Evolutionary conservation across 2,797 vertebrate species (phyloP).

Genomic region (Centropyge bicolor): DNA sequence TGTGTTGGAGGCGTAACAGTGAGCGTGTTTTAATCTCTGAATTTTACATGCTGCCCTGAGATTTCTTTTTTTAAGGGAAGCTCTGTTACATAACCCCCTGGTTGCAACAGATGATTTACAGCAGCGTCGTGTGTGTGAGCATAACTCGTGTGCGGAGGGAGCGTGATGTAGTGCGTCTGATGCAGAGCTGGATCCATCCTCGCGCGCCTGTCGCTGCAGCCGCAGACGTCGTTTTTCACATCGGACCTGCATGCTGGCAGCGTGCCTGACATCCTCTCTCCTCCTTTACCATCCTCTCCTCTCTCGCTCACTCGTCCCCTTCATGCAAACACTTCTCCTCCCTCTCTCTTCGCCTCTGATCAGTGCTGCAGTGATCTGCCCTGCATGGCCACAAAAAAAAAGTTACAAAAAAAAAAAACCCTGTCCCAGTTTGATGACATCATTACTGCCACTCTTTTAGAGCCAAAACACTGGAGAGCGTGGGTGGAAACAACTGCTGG

Average conservation of each 20-base stretch:
- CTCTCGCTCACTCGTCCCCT: slow-evolving; percentile 29
- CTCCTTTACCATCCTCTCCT: slow-evolving; percentile 31
- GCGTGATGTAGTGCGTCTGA: slow-evolving; percentile 42
- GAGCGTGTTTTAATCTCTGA: slow-evolving; percentile 30
- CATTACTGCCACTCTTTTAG: slow-evolving; percentile 43
- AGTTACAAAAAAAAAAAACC: neutral
- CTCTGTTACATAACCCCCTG: slow-evolving; percentile 45
- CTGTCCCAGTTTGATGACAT: slow-evolving; percentile 57
- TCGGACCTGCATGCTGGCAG: slow-evolving; percentile 75
- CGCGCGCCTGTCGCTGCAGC: slow-evolving; percentile 43
- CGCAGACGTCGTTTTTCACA: slow-evolving; percentile 73
- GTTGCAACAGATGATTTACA: slow-evolving; percentile 60
- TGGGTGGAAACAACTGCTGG: slow-evolving; percentile 40
- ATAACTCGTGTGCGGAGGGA: slow-evolving; percentile 27
- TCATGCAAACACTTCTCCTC: slow-evolving; percentile 33
- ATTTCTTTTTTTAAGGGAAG: slow-evolving; percentile 28
- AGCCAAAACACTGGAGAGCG: slow-evolving; percentile 32
- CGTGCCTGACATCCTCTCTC: slow-evolving; percentile 57
- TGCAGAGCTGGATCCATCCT: slow-evolving; percentile 52
- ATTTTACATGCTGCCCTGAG: slow-evolving; percentile 4
- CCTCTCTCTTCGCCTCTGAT: slow-evolving; percentile 15
- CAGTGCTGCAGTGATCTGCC: slow-evolving; percentile 50
- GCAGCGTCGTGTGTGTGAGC: slow-evolving; percentile 28
- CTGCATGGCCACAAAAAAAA: neutral
- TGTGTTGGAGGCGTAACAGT: neutral